Conservation (phyloP, 2,888 invertebrate genomes). For the Mythimna lalbum region DNA sequence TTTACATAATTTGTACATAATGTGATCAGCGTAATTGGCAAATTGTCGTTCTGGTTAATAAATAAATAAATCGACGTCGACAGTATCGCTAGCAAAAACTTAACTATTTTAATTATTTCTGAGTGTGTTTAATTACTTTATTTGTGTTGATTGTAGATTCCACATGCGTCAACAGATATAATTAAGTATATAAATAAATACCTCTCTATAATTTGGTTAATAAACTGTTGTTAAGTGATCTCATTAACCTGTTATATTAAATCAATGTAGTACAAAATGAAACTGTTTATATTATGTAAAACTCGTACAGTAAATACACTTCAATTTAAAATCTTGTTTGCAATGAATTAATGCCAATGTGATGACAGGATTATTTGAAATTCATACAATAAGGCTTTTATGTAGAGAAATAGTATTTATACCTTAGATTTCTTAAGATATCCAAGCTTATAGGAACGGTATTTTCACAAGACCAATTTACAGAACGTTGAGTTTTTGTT, state of each 20-base stretch:
- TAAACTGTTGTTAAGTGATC: background rate
- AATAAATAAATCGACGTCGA: too few relatives aligned
- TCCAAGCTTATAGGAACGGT: background rate
- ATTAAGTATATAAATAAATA: slow-evolving; percentile 18
- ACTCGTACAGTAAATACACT: slow-evolving; percentile 5
- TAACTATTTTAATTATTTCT: background rate
- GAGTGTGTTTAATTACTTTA: slow-evolving; percentile 15
- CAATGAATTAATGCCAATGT: slow-evolving; percentile 19
- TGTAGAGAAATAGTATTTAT: background rate
- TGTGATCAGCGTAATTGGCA: too few relatives aligned
- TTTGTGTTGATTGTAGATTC: slow-evolving; percentile 1
- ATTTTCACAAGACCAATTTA: background rate
- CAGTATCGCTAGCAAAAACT: background rate
- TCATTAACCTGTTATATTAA: slow-evolving; percentile 2
- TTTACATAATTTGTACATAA: too few relatives aligned
- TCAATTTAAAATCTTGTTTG: slow-evolving; percentile 29
- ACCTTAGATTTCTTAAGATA: slow-evolving; percentile 3
- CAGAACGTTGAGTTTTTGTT: background rate
- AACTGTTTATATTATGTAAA: slow-evolving; percentile 15
- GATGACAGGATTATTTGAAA: slow-evolving; percentile 18
- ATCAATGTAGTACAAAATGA: slow-evolving; percentile 9
- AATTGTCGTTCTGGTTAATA: too few relatives aligned
- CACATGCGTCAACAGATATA: slow-evolving; percentile 16
- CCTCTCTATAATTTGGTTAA: slow-evolving; percentile 11
- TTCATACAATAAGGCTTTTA: background rate